Percentiles rank a stretch among this genome's conserved stretches.
These are phyloP conservation scores for Ooceraea biroi DNA, from an alignment of 1,140 invertebrate species.

Conservation along the genomic window DNA sequence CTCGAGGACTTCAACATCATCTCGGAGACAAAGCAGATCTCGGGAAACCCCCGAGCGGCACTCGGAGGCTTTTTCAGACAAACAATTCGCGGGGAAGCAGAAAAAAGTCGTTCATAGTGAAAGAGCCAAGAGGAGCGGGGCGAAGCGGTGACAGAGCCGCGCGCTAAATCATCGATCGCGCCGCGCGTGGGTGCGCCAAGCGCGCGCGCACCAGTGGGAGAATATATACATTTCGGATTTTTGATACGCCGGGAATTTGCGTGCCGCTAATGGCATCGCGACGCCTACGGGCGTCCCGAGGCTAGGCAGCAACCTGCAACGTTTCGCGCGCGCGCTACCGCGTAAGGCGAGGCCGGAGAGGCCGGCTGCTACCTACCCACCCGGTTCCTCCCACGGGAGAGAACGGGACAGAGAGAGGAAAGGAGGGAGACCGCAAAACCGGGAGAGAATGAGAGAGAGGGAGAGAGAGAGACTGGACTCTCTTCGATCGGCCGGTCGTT, in stretches of 20 bases:
- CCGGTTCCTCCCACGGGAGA: slow-evolving; percentile 69
- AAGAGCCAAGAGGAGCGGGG: not conserved
- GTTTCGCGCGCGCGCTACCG: slow-evolving; percentile 72
- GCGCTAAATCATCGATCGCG: slow-evolving; percentile 51
- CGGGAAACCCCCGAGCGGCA: no score
- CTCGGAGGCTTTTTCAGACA: not conserved
- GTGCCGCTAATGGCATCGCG: slow-evolving; percentile 71
- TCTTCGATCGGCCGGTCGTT: not conserved
- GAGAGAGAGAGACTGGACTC: slow-evolving; percentile 22
- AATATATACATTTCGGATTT: slow-evolving; percentile 70
- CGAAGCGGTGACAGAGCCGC: slow-evolving; percentile 13
- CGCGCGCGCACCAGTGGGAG: slow-evolving; percentile 51
- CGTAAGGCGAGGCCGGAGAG: slow-evolving; percentile 73
- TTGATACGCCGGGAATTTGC: slow-evolving; percentile 71
- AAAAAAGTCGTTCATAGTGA: no score
- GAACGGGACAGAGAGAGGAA: slow-evolving; percentile 47
- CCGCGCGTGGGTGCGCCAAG: slow-evolving; percentile 61
- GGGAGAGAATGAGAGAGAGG: slow-evolving; percentile 37
- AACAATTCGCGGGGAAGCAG: not conserved
- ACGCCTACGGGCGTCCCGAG: slow-evolving; percentile 68
- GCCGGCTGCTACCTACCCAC: slow-evolving; percentile 64
- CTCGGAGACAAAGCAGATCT: no score
- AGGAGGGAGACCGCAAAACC: slow-evolving; percentile 35
- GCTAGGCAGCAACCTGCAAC: slow-evolving; percentile 75
- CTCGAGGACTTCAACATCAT: no score